These are phyloP conservation scores for Drosophila kuntzei DNA, from an alignment of 2,888 invertebrate genomes.

Conservation along the genomic window DNA sequence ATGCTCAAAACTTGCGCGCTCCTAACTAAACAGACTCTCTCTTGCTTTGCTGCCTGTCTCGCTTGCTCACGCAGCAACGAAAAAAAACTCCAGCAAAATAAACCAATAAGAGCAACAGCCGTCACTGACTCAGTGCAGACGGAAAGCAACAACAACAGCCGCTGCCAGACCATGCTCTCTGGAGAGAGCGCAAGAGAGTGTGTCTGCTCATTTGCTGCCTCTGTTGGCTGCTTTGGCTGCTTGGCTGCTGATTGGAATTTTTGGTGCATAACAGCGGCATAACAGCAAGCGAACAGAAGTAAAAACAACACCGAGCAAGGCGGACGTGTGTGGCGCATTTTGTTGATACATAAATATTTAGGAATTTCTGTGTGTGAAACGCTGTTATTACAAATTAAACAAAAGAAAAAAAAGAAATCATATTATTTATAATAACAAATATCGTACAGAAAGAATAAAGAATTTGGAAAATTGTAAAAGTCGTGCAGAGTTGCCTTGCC, in stretches of 20 bases:
- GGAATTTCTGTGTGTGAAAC: constrained; percentile 58
- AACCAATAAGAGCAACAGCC: constrained; percentile 65
- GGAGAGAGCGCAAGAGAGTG: constrained; percentile 33
- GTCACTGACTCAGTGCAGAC: constrained; percentile 31
- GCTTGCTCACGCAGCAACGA: background rate
- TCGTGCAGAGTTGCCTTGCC: constrained; percentile 59
- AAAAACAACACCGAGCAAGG: constrained; percentile 64
- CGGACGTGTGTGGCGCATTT: constrained; percentile 63
- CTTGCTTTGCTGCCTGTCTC: constrained; percentile 4
- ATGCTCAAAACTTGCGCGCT: constrained; percentile 27
- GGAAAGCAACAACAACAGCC: constrained; percentile 8
- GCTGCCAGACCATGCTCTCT: constrained; percentile 5
- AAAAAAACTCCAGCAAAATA: constrained; percentile 57
- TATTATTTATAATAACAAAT: constrained; percentile 24
- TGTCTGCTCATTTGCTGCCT: constrained; percentile 25
- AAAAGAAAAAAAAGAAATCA: constrained; percentile 8
- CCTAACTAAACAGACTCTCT: constrained; percentile 16
- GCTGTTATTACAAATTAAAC: constrained; percentile 31
- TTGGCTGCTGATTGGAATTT: constrained; percentile 57
- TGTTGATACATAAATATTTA: constrained; percentile 46
- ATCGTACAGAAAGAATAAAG: constrained; percentile 14
- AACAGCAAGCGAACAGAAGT: constrained; percentile 60
- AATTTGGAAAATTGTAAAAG: constrained; percentile 1
- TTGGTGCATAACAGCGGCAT: constrained; percentile 61
- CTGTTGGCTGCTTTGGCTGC: constrained; percentile 27